These are phyloP conservation scores for Xenopus laevis DNA, from an alignment of 2,113 vertebrate species.

Conservation along the genomic window DNA sequence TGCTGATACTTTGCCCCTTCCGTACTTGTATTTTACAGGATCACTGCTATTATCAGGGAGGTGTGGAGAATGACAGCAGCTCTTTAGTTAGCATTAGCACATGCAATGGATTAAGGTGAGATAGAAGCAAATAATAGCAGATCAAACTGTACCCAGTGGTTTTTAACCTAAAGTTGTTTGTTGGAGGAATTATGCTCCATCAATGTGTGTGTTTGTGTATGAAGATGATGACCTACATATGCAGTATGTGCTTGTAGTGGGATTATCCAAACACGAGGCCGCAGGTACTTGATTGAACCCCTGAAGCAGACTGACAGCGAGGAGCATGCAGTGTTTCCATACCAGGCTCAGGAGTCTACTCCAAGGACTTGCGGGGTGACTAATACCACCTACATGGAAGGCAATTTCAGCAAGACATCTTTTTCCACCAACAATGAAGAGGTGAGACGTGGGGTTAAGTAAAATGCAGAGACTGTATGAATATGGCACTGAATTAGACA, in stretches of 20 bases:
- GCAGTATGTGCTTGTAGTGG: conserved; percentile 61
- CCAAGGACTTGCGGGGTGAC: conserved; percentile 57
- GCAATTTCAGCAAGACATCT: conserved; percentile 43
- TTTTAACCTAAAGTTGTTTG: no score
- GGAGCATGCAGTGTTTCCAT: conserved; percentile 58
- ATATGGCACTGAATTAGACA: no score
- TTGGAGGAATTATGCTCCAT: no score
- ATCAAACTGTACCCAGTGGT: no score
- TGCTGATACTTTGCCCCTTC: background rate
- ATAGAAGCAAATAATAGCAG: no score
- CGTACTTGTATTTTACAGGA: conserved; percentile 54
- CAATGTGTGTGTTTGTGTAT: no score
- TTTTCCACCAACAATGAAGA: conserved; percentile 49
- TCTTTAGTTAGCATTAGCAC: conserved; percentile 70
- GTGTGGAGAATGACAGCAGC: conserved; percentile 59
- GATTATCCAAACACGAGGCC: conserved; percentile 58
- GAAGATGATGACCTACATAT: no score
- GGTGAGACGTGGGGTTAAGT: conserved; percentile 48
- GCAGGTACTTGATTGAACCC: conserved; percentile 67
- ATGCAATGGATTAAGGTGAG: conserved; percentile 71
- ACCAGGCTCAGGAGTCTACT: conserved; percentile 41
- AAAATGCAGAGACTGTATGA: no score
- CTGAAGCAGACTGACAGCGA: conserved; percentile 49
- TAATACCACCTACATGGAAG: conserved; percentile 48
- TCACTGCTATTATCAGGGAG: conserved; percentile 74